Evolutionary conservation across 2,888 invertebrate genomes (phyloP).

Genomic region (Cryptosula pallasiana): DNA sequence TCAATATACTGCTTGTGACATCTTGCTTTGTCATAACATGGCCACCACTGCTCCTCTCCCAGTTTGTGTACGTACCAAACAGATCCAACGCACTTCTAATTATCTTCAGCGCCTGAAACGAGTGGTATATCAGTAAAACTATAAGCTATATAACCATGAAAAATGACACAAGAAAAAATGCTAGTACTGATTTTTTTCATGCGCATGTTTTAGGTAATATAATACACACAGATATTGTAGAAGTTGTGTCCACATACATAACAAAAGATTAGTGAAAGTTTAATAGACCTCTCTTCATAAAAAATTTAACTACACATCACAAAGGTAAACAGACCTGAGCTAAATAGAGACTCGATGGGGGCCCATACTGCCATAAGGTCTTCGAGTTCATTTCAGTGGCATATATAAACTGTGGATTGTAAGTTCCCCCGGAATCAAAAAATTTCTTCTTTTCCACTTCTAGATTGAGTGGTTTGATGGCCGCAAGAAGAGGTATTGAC

Average conservation of each 20-base stretch:
- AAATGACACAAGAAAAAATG: no score
- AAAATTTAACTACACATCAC: no score
- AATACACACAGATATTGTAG: no score
- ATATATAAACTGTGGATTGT: conserved; percentile 44
- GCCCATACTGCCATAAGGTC: conserved; percentile 34
- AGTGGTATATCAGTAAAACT: no score
- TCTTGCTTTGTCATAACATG: conserved; percentile 35
- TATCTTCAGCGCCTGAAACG: conserved; percentile 45
- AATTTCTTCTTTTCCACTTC: conserved; percentile 43
- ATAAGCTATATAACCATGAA: no score
- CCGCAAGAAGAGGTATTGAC: conserved; percentile 35
- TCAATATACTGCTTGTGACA: conserved; percentile 35
- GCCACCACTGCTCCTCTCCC: conserved; percentile 43
- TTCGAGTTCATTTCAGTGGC: conserved; percentile 36
- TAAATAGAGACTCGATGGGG: conserved; percentile 38
- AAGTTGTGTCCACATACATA: no score
- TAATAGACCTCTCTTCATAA: no score
- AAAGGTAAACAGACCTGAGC: conserved; percentile 37
- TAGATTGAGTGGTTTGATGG: conserved; percentile 44
- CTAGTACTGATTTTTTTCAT: no score
- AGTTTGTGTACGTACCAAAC: conserved; percentile 43
- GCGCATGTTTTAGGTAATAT: no score
- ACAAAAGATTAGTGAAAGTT: no score
- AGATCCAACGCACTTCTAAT: conserved; percentile 38
- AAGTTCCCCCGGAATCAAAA: conserved; percentile 39